A percentile compares a stretch with the other conserved stretches of the same genome.
These are phyloP conservation scores for Enteromius afrohamiltoni DNA, from an alignment of 2,797 vertebrate species.

Conservation along the genomic window DNA sequence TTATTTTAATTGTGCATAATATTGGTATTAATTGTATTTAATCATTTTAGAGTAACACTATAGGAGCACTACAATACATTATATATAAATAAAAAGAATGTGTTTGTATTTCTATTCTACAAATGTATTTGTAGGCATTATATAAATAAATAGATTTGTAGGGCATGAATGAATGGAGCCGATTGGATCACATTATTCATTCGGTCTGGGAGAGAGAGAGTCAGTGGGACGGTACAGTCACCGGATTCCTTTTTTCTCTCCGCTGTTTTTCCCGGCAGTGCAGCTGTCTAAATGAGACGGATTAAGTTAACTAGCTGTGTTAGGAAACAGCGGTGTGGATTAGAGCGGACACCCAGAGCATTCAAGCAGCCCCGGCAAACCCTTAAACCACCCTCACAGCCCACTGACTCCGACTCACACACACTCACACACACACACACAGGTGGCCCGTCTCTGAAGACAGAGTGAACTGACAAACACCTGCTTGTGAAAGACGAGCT, in stretches of 20 bases:
- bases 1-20: background rate
- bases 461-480: slow-evolving; percentile 72
- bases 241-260: slow-evolving; percentile 61
- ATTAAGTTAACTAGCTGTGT: slow-evolving; percentile 78
- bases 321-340: slow-evolving; percentile 75
- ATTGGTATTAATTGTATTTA: background rate
- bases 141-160: background rate
- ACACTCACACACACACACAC: slow-evolving; percentile 51
- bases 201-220: slow-evolving; percentile 48
- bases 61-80: background rate
- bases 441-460: slow-evolving; percentile 66
- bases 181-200: slow-evolving; percentile 37
- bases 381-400: slow-evolving; percentile 74
- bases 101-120: background rate
- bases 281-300: slow-evolving; percentile 78
- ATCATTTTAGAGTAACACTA: background rate
- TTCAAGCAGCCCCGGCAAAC: slow-evolving; percentile 74
- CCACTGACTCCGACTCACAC: slow-evolving; percentile 60
- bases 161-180: background rate
- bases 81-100: background rate
- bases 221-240: slow-evolving; percentile 67
- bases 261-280: slow-evolving; percentile 63
- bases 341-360: slow-evolving; percentile 73
- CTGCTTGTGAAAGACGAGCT: slow-evolving; percentile 86
- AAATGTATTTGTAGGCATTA: background rate